phyloP scores from a whole-genome alignment of 2,113 vertebrate genomes.

The Puntigrus tetrazona region DNA sequence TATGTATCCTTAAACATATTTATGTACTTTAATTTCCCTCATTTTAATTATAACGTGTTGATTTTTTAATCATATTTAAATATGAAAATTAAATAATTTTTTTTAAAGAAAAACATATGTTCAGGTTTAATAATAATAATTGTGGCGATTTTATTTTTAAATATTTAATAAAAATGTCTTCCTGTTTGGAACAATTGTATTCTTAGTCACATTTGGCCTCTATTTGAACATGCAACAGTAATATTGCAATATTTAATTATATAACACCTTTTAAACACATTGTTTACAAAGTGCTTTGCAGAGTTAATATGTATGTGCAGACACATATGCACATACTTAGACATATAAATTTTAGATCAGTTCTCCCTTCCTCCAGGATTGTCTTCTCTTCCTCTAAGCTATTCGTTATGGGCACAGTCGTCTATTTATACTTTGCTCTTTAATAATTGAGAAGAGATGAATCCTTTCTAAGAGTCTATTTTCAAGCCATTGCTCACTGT shows the following conservation, averaged over 20 bases:
- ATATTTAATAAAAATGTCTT: background rate
- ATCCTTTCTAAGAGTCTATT: conserved; percentile 23
- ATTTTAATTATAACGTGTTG: background rate
- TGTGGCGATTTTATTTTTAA: no score
- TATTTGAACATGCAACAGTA: background rate
- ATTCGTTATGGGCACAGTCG: conserved; percentile 26
- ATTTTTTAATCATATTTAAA: background rate
- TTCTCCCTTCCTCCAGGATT: conserved; percentile 10
- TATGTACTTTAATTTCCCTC: background rate
- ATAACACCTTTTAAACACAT: background rate
- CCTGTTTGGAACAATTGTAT: background rate
- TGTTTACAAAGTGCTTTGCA: background rate
- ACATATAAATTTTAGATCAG: background rate
- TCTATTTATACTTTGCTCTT: conserved; percentile 67
- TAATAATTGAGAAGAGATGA: conserved; percentile 69
- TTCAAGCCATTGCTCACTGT: background rate
- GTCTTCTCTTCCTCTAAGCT: conserved; percentile 33
- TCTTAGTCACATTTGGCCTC: background rate
- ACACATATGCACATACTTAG: background rate
- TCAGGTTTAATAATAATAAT: background rate
- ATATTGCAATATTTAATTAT: background rate
- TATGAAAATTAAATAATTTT: no score
- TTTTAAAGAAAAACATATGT: no score
- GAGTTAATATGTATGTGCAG: background rate
- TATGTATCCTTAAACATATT: background rate